Conservation (phyloP, 2,888 invertebrate species). For the Mesorhabditis spiculigera region DNA sequence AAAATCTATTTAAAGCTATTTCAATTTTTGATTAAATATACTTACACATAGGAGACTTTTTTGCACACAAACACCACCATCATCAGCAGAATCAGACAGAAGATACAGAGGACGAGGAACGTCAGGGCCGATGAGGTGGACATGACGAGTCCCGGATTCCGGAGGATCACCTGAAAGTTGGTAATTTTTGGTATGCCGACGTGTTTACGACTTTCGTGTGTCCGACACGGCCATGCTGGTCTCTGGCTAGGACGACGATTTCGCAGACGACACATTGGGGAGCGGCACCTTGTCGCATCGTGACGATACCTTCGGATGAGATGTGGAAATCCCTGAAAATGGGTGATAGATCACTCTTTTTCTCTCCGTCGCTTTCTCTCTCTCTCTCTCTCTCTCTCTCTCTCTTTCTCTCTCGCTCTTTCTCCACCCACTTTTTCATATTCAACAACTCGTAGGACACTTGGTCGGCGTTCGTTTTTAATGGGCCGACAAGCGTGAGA, state of each 20-base stretch:
- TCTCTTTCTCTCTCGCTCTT: too few species aligned
- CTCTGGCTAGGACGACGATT: constrained; percentile 40
- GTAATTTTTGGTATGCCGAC: not conserved
- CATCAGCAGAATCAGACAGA: constrained; percentile 31
- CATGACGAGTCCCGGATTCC: constrained; percentile 24
- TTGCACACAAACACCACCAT: constrained; percentile 29
- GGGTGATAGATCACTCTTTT: not conserved
- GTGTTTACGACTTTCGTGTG: constrained; percentile 25
- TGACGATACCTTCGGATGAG: constrained; percentile 27
- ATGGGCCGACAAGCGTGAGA: not conserved
- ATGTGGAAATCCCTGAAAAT: constrained; percentile 31
- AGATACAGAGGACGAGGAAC: constrained; percentile 25
- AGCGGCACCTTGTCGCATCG: constrained; percentile 23
- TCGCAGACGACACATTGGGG: constrained; percentile 39
- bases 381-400: too few species aligned
- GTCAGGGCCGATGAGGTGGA: constrained; percentile 25
- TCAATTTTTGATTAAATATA: not conserved
- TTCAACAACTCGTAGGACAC: constrained; percentile 28
- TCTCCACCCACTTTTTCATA: constrained; percentile 26
- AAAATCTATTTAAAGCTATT: not conserved
- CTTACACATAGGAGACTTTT: constrained; percentile 29
- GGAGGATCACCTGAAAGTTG: constrained; percentile 21
- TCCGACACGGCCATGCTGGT: constrained; percentile 27
- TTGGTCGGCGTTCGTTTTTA: constrained; percentile 14
- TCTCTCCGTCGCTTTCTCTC: not conserved